Evolutionary conservation across 2,113 vertebrate genomes (phyloP).

Genomic region (Leucosticte australis): DNA sequence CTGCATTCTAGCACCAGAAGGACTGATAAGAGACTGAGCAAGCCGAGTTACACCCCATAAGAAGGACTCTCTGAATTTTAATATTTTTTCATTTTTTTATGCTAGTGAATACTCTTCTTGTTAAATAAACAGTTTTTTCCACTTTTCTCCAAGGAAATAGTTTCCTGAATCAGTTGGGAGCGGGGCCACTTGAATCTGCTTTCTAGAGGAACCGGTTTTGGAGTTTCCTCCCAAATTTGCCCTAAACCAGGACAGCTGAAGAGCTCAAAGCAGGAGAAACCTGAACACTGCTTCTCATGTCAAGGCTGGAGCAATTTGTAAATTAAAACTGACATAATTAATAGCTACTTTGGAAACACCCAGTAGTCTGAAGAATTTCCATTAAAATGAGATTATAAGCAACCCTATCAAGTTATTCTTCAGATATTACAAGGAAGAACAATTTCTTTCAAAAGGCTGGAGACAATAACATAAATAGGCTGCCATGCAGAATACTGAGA

Average conservation of each 20-base stretch:
- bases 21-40: too few relatives aligned
- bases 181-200: background rate
- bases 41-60: background rate
- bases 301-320: background rate
- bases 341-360: background rate
- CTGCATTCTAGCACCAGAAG: background rate
- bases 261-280: background rate
- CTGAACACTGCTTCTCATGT: background rate
- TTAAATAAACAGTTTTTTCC: background rate
- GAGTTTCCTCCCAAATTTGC: background rate
- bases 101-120: background rate
- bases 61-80: background rate
- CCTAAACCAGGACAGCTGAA: background rate
- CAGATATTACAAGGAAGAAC: background rate
- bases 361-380: background rate
- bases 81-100: background rate
- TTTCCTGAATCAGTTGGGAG: background rate
- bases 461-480: background rate
- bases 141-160: background rate
- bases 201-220: background rate
- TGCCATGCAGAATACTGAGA: background rate
- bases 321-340: background rate
- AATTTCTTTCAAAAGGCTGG: background rate
- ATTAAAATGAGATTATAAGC: background rate
- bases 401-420: background rate